Base-by-base conservation (phyloP, 2,797 vertebrate species). In the Pseudomugil gertrudae region DNA sequence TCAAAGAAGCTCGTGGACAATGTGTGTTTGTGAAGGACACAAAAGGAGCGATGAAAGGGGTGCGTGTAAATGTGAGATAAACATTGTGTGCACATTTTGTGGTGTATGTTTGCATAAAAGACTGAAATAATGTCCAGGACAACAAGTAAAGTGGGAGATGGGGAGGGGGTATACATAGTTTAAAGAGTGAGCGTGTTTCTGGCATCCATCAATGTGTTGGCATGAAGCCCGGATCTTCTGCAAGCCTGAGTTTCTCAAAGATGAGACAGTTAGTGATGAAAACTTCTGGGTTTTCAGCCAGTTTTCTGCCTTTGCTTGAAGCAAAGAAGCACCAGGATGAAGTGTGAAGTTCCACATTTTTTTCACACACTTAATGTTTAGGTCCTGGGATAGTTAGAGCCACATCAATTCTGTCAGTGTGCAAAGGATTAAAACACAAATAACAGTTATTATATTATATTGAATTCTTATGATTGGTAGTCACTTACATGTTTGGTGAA, bases 161-260 rank as follows among this genome's bases (percentile, higher is more conserved):
- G 67, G 57, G 14, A 11, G 10, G 23, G 47, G 24, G 26, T 57
- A 36, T 61, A 45, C 27, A 63, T 19, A 4, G 26, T 33, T 64
- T 68, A 72, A 86, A 84, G 65, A 58, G 76, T 85, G 75, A 83
- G 81, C 1, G 72, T 74, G 84, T 66, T 66, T 74, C 57, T 85
- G 78, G 78, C 74, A 33, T 52, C 63, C 65, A 59, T 65, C 65
- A 59, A 1, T 65, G 54, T 70, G 57, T 48, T 51, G 71, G 27
- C 73, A 66, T 2, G 17, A 50, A 66, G 51, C 55, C 79, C 64
- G 71, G 50, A 50, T 69, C 58, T 71, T n/a, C 64, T 61, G 62
- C 51, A 29, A 58, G 53, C 58, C 60, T 30, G 53, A 0, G 11
- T 50, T 48, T 54, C 11, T 66, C 47, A 24, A 47, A 66, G 70